Evolutionary conservation across 2,113 vertebrate species (phyloP).

Genomic region (Nannobrachium achirus): DNA sequence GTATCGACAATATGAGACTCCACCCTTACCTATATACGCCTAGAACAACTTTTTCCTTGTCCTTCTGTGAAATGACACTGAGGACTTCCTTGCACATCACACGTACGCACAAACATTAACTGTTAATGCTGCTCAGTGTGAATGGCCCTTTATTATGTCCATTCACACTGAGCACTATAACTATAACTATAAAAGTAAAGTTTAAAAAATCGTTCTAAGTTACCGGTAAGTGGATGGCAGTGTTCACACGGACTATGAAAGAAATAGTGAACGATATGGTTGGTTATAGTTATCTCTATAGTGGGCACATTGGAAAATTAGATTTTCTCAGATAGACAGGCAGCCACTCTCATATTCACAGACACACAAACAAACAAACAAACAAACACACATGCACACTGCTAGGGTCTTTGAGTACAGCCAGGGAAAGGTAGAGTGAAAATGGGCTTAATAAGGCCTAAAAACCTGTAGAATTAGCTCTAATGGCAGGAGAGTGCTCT

Average conservation of each 20-base stretch:
- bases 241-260: no score
- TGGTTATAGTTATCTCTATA: no score
- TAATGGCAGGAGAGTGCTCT: conserved; percentile 71
- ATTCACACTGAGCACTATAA: no score
- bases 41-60: conserved; percentile 48
- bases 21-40: conserved; percentile 63
- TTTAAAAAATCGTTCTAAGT: no score
- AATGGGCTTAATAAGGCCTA: conserved; percentile 56
- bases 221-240: no score
- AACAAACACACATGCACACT: conserved; percentile 18
- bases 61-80: conserved; percentile 37
- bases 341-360: conserved; percentile 13
- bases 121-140: no score
- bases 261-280: no score
- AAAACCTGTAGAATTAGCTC: conserved; percentile 41
- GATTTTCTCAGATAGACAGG: background rate
- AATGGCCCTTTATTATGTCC: no score
- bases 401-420: conserved; percentile 22
- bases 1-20: conserved; percentile 62
- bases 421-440: conserved; percentile 45
- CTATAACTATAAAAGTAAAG: no score
- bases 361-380: background rate
- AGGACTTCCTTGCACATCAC: background rate
- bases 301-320: no score
- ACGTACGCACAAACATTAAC: conserved; percentile 6